A percentile compares a stretch with the other conserved stretches of the same genome.
Evolutionary conservation across 2,797 vertebrate species (phyloP).

Genomic region (Melanitta fusca): DNA sequence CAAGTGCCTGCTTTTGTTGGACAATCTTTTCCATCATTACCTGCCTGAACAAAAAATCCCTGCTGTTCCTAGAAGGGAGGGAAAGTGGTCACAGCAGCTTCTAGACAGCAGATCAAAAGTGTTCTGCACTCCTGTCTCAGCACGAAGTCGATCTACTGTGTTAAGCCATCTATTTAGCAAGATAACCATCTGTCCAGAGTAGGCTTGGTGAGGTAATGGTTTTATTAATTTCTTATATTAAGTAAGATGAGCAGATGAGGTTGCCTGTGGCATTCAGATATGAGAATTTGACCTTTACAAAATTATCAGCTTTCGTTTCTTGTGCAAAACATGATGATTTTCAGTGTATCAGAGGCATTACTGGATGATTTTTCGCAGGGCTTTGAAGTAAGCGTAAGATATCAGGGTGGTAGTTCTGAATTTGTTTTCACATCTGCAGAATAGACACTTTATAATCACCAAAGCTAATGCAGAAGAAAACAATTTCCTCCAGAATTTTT

Average conservation of each 20-base stretch:
- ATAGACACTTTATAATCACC: not conserved
- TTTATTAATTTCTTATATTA: slow-evolving; percentile 48
- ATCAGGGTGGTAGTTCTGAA: not conserved
- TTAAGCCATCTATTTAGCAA: slow-evolving; percentile 32
- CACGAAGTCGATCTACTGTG: not conserved
- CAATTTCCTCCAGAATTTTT: not conserved
- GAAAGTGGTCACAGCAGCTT: not conserved
- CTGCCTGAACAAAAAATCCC: slow-evolving; percentile 5
- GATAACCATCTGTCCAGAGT: slow-evolving; percentile 32
- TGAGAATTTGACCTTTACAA: not conserved
- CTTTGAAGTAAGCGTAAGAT: not conserved
- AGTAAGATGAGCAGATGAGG: not conserved
- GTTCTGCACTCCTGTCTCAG: slow-evolving; percentile 26
- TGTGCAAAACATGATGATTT: not conserved
- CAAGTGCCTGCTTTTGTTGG: not conserved
- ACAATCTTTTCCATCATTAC: not conserved
- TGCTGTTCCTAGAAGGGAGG: slow-evolving; percentile 17
- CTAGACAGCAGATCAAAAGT: not conserved
- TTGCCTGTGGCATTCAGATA: not conserved
- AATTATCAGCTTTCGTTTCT: slow-evolving; percentile 5
- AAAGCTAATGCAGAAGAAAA: not conserved
- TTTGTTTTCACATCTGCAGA: not conserved
- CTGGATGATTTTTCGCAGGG: not conserved
- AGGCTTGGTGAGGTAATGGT: slow-evolving; percentile 30
- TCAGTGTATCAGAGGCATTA: not conserved